Conservation (phyloP, 1,140 invertebrate genomes). For the Amphibalanus amphitrite region DNA sequence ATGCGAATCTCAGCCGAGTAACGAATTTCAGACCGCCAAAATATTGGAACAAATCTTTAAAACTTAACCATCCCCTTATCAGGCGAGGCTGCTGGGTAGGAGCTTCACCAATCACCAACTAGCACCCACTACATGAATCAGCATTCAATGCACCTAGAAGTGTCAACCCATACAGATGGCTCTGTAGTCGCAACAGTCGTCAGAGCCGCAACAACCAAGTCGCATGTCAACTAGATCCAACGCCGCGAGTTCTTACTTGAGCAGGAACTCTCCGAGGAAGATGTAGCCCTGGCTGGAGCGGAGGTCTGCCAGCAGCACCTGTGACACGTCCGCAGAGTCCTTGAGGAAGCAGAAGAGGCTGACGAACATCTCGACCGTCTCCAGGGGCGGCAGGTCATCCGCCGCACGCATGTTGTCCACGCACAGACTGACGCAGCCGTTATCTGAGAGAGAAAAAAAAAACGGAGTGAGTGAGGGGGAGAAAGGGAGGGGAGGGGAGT, state of each 20-base stretch:
- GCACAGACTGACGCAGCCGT: conserved; percentile 83
- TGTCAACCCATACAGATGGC: conserved; percentile 6
- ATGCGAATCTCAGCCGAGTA: too few species aligned
- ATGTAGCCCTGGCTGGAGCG: conserved; percentile 81
- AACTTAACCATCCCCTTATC: too few species aligned
- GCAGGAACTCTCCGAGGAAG: conserved; percentile 82
- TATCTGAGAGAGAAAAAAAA: too few species aligned
- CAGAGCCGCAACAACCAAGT: not conserved
- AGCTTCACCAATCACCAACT: too few species aligned
- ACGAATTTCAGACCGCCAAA: too few species aligned
- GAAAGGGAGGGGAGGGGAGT: too few species aligned
- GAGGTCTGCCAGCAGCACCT: conserved; percentile 88
- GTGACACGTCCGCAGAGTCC: conserved; percentile 93
- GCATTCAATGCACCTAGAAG: too few species aligned
- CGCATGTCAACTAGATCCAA: too few species aligned
- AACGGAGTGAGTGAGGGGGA: too few species aligned
- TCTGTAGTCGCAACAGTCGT: conserved; percentile 4
- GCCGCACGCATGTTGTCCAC: conserved; percentile 87
- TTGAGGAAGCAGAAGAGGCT: conserved; percentile 95
- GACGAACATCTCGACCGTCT: conserved; percentile 96
- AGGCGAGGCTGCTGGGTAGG: too few species aligned
- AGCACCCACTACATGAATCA: too few species aligned
- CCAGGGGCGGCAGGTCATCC: conserved; percentile 74
- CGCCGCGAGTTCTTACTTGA: conserved; percentile 49
- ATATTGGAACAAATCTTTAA: too few species aligned